Base-by-base conservation (phyloP, 2,797 vertebrate genomes). In the Sebastiscus tertius region DNA sequence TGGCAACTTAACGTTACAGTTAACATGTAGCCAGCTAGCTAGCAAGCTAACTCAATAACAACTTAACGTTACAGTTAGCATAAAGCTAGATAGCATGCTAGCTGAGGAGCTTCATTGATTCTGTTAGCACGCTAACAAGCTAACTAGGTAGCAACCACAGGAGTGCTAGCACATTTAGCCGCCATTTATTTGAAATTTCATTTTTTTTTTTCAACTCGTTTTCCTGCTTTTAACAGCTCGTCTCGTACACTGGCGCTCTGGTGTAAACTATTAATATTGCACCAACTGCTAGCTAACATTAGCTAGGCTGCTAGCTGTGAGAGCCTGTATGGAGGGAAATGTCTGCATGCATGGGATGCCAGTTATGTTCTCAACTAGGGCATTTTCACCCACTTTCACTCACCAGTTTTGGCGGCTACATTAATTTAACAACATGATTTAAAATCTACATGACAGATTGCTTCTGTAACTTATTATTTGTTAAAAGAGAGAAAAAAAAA, bases 291-390 rank as follows among this genome's bases (percentile, higher is more conserved):
- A 12, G 24, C 55, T 33, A 33, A 2, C 31, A 8, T n/a, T 12
- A n/a, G 10, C 14, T 93, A 93, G 93, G 94, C 89, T 94, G 93
- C 92, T 95, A 96, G 95, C 95, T 92, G 95, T 92, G 93, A 96
- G 93, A 39, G 13, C 94, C 93, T 94, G 92, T 93, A 94, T 97
- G 97, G 96, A 94, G 93, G 94, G 93, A 94, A 94, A 93, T 65
- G 85, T 89, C 88, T 90, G 89, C 83, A 90, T 79, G 87, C 85
- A 82, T 65, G 83, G 77, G 55, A 84, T 68, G 81, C 56, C 86
- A 76, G 69, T 82, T 87, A 88, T 85, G 52, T 91, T 85, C 85
- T 26, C 72, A 89, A 84, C 74, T 22, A 58, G 31, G n/a, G 60
- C 39, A 9, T 26, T 42, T 71, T 39, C 83, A 56, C 82, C 63